Evolutionary conservation across 1,140 invertebrate species (phyloP), one percentile per base, ranked within the genome.

Genomic region (Eubasilissa regina): DNA sequence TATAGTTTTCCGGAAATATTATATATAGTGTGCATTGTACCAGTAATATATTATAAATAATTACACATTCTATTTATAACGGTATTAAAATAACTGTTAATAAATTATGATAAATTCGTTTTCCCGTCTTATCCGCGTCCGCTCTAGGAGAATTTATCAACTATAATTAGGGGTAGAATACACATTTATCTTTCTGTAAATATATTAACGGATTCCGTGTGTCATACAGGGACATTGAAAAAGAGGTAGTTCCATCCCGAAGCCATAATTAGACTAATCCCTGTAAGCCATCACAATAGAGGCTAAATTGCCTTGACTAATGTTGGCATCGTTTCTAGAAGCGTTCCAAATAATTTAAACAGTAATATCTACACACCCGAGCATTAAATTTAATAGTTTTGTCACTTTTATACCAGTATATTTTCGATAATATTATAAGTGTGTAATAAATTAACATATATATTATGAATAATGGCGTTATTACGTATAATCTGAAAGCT

Each of bases 211-310:
- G 51, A 74, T 74, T 60, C 72, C 53, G 53, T 48, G 73, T 62
- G 53, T 75, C 73, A 75, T 75, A 75, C 15, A 12, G 73, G 58
- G 43, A 75, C 73, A 75, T 48, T 75, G 66, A 64, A 80, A 80
- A 75, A 62, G 58, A 75, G 78, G 72, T 8, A 35, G 17, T 19
- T 47, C 6, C 73, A 48, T 70, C 73, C 73, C 73, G n/a, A 44
- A 70, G 72, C 62, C 62, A 60, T 78, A 81, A 80, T 81, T 81
- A 78, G 76, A 68, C 53, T 73, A 81, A 81, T 81, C 80, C 72
- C 62, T 75, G 19, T 9, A 43, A 74, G 62, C 79, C 45, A 53
- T 80, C 72, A 80, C 66, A 77, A 77, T 74, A 62, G 72, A 48
- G 77, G 76, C 77, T 75, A 78, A 81, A 81, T 76, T 78, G 72